A percentile compares a stretch with the other conserved stretches of the same genome.
Conservation (phyloP, 2,888 invertebrate species). For the Tetragnatha montana region DNA sequence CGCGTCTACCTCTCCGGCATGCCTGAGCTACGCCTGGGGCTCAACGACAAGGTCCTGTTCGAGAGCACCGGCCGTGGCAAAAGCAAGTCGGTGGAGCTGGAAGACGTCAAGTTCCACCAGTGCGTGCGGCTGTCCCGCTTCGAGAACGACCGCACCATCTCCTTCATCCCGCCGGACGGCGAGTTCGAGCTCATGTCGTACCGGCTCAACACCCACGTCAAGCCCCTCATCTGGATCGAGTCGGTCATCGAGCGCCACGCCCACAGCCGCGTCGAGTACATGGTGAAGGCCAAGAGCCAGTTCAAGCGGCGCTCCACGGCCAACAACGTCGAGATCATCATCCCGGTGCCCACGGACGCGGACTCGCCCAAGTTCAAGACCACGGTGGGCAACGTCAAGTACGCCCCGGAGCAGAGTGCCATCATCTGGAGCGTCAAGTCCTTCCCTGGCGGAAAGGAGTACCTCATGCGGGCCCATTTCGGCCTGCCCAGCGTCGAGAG, state of each 20-base stretch:
- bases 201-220: constrained; percentile 95
- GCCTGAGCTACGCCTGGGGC: constrained; percentile 96
- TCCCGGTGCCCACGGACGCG: constrained; percentile 96
- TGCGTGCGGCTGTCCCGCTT: constrained; percentile 97
- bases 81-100: constrained; percentile 97
- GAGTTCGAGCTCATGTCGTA: constrained; percentile 99
- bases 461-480: constrained; percentile 98
- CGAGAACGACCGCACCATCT: constrained; percentile 98
- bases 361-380: constrained; percentile 99
- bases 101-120: constrained; percentile 99
- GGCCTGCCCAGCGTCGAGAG: constrained; percentile 96
- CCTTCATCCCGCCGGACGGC: constrained; percentile 98
- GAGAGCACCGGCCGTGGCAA: constrained; percentile 97
- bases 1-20: constrained; percentile 97
- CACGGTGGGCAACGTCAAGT: constrained; percentile 96
- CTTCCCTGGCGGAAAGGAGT: constrained; percentile 98
- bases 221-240: constrained; percentile 99
- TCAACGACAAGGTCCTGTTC: constrained; percentile 97
- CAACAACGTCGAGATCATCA: constrained; percentile 98
- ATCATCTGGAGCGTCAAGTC: constrained; percentile 98
- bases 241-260: constrained; percentile 98
- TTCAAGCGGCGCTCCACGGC: constrained; percentile 98
- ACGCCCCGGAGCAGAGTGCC: constrained; percentile 96
- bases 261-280: constrained; percentile 97
- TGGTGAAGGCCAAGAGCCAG: constrained; percentile 99